Evolutionary conservation across 2,113 vertebrate genomes (phyloP), one percentile per base, ranked within the genome.

Genomic region (Raphicerus campestris): DNA sequence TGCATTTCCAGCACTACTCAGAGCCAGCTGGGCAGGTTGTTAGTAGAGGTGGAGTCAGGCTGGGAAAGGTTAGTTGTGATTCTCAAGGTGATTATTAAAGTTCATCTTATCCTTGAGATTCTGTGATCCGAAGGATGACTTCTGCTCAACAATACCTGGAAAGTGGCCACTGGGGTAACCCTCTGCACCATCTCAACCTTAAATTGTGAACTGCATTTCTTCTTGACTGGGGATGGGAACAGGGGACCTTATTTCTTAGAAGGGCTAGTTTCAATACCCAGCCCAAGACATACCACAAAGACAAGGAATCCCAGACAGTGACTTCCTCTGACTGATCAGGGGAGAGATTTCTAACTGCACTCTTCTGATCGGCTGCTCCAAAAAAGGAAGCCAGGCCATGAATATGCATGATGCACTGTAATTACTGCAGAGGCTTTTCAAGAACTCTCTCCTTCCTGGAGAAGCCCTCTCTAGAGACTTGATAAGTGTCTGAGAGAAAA

Each of bases 401-500:
- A 97, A 98, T 98, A 97, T 30, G 49, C 81, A 96, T 39, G 26
- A 89, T 94, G 81, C 90, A 51, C 70, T 95, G 92, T 97, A 97
- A 96, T 97, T 98, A 91, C 55, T 81, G 58, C 49, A 97, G 93
- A 70, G 66, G 28, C 84, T 97, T 97, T 97, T 96, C 93, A 94
- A 93, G 56, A 32, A 56, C 13, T 93, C 10, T 78, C 28, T 56
- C 61, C 96, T 98, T 96, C 89, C 42, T 84, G 82, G 81, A 97
- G 89, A 98, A 98, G 93, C 49, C 96, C 95, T 97, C 95, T 70
- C 91, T 85, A 87, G 56, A 97, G 97, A 88, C 89, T 82, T 2
- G 20, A 85, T 91, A 96, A 97, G 14, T 26, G 2, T 93, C 93
- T 53, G 1, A 84, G 58, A 97, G 92, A 95, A 97, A 98, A 97